These are phyloP conservation scores for Sebastolobus alascanus DNA, from an alignment of 2,797 vertebrate genomes.

Conservation along the genomic window DNA sequence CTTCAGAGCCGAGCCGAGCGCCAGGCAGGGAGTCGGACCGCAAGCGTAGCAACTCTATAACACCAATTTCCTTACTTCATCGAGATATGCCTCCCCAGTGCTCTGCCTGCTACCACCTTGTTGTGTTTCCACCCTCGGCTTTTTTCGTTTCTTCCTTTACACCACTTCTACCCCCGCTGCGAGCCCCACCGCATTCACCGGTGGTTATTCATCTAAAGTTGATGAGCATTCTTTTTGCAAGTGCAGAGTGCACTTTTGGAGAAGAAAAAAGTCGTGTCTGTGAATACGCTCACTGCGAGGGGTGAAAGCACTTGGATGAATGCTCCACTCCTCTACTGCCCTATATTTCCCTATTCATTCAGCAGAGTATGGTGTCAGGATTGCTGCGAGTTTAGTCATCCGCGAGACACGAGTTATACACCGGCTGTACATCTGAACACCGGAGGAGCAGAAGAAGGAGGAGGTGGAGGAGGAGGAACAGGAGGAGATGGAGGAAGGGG, in stretches of 20 bases:
- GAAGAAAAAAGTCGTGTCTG: conserved; percentile 32
- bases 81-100: conserved; percentile 28
- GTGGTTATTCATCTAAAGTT: conserved; percentile 66
- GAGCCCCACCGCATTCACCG: conserved; percentile 27
- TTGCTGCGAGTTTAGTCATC: conserved; percentile 61
- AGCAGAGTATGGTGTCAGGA: conserved; percentile 40
- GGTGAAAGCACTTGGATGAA: conserved; percentile 62
- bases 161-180: conserved; percentile 16
- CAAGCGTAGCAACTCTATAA: conserved; percentile 17
- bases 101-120: conserved; percentile 10
- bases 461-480: conserved; percentile 14
- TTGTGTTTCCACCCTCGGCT: conserved; percentile 22
- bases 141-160: conserved; percentile 33
- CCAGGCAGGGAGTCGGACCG: conserved; percentile 20
- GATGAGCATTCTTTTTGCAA: conserved; percentile 50
- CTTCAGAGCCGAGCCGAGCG: conserved; percentile 27
- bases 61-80: conserved; percentile 56
- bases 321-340: conserved; percentile 53
- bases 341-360: conserved; percentile 68
- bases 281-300: conserved; percentile 14
- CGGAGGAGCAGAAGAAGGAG: conserved; percentile 35
- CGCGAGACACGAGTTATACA: conserved; percentile 34
- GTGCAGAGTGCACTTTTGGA: conserved; percentile 43
- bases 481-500: conserved; percentile 51
- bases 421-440: conserved; percentile 42